Percentiles rank a stretch among this genome's conserved stretches.
These are phyloP conservation scores for Galbula dea DNA, from an alignment of 2,113 vertebrate species.

Conservation along the genomic window DNA sequence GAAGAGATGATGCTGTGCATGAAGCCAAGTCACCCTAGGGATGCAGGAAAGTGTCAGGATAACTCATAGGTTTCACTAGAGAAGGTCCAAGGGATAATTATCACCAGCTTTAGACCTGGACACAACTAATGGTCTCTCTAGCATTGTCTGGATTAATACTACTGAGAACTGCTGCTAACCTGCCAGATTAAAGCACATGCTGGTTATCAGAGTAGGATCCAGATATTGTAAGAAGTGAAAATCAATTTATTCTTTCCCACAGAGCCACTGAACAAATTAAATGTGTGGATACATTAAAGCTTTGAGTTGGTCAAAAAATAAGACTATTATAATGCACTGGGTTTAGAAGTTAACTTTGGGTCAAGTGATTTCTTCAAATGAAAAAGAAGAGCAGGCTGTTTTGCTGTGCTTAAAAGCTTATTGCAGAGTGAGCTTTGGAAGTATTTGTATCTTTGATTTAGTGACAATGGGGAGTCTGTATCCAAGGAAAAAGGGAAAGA, in stretches of 20 bases:
- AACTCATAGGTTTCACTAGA: background rate
- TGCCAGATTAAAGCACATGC: background rate
- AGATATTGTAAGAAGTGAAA: background rate
- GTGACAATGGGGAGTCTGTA: background rate
- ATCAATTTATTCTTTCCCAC: background rate
- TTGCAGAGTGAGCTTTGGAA: background rate
- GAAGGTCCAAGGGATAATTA: background rate
- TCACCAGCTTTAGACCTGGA: background rate
- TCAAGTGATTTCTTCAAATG: background rate
- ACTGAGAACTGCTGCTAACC: background rate
- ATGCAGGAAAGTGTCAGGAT: background rate
- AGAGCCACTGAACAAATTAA: background rate
- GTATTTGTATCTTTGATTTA: background rate
- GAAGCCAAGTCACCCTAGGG: background rate
- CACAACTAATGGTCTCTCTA: background rate
- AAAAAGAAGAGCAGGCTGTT: background rate
- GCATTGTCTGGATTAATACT: background rate
- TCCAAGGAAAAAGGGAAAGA: background rate
- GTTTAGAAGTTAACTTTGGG: background rate
- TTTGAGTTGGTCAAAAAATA: background rate
- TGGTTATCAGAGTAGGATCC: background rate
- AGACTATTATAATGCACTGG: background rate
- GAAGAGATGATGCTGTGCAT: background rate
- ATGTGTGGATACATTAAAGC: background rate
- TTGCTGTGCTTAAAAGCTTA: background rate